Conservation (phyloP, 2,797 vertebrate species). For the Mus minutoides region DNA sequence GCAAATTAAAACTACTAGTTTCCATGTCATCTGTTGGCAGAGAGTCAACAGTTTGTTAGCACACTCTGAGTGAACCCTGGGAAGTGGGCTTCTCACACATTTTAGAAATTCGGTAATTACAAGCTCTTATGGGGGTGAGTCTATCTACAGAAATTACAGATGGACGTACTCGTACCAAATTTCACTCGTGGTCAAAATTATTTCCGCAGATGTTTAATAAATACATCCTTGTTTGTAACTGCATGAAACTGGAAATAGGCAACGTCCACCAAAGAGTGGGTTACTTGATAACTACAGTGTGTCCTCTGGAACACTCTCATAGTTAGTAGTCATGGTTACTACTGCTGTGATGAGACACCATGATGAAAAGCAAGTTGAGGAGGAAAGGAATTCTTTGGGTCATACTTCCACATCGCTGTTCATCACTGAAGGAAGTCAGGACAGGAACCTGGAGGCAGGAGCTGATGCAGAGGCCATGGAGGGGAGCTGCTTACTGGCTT, state of each 20-base stretch:
- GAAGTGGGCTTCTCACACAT: background rate
- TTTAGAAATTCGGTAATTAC: background rate
- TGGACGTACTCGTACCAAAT: background rate
- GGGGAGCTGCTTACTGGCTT: background rate
- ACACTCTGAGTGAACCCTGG: background rate
- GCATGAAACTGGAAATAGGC: background rate
- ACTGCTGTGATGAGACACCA: background rate
- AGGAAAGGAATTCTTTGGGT: background rate
- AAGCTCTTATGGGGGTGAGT: background rate
- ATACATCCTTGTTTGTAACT: background rate
- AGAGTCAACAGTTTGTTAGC: constrained; percentile 46
- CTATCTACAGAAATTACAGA: constrained; percentile 53
- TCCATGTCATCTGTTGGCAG: constrained; percentile 13
- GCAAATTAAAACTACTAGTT: constrained; percentile 41
- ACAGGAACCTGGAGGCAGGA: too few relatives aligned
- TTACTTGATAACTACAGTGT: background rate
- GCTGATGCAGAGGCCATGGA: background rate
- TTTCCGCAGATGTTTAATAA: constrained; percentile 1
- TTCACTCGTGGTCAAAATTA: background rate
- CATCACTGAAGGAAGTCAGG: background rate
- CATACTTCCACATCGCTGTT: background rate
- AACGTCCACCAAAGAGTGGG: background rate
- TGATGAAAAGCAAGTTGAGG: background rate
- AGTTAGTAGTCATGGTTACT: background rate
- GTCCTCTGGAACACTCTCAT: background rate